Evolutionary conservation across 2,888 invertebrate species (phyloP).

Genomic region (Lithophane semibrunnea): DNA sequence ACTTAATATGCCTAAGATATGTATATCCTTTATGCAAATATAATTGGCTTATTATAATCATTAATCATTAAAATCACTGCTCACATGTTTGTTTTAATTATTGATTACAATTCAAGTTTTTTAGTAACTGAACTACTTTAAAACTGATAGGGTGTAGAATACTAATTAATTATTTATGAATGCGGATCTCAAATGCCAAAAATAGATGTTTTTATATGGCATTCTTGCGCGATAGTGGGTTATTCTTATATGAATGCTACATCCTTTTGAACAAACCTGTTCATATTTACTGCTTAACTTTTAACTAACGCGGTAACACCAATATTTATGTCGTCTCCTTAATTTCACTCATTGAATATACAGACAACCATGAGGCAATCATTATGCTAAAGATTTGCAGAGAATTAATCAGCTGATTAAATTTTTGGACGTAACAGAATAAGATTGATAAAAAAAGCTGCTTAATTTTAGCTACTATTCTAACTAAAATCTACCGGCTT

Average conservation of each 20-base stretch:
- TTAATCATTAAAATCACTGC: constrained; percentile 6
- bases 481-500: constrained; percentile 21
- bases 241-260: constrained; percentile 19
- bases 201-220: constrained; percentile 14
- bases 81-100: constrained; percentile 35
- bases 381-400: not conserved
- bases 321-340: constrained; percentile 4
- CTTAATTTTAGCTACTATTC: constrained; percentile 11
- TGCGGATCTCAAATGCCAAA: constrained; percentile 45
- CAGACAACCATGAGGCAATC: not conserved
- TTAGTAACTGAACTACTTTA: constrained; percentile 6
- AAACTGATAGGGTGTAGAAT: not conserved
- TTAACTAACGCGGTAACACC: constrained; percentile 4
- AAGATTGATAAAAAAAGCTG: constrained; percentile 14
- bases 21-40: constrained; percentile 13
- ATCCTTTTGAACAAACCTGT: constrained; percentile 34
- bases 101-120: constrained; percentile 20
- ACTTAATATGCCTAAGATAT: not conserved
- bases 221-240: constrained; percentile 30
- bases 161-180: constrained; percentile 26
- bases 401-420: constrained; percentile 40
- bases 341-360: not conserved
- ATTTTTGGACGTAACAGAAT: not conserved
- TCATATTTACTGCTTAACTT: constrained; percentile 9
- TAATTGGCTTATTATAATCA: constrained; percentile 1